These are phyloP conservation scores for Euura lappo DNA, from an alignment of 1,140 invertebrate genomes.

Conservation along the genomic window DNA sequence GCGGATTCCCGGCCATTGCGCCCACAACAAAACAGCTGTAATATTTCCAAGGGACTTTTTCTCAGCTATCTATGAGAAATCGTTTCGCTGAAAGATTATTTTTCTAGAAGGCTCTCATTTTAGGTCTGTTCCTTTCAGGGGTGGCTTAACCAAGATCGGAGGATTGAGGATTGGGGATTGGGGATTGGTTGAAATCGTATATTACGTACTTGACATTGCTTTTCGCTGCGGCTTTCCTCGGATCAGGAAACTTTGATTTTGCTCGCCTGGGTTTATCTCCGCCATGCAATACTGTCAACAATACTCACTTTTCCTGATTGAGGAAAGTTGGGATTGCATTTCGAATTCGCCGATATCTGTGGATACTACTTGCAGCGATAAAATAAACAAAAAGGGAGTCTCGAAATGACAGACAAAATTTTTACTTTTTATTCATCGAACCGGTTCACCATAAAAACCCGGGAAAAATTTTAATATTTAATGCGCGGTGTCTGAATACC, in stretches of 20 bases:
- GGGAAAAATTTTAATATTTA: background rate
- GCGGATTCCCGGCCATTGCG: background rate
- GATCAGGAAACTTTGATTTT: slow-evolving; percentile 9
- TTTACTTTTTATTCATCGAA: background rate
- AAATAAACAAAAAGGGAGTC: too few species aligned
- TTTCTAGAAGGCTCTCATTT: slow-evolving; percentile 39
- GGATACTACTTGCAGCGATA: too few species aligned
- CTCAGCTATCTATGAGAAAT: slow-evolving; percentile 41
- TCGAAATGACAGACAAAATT: background rate
- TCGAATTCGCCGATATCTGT: too few species aligned
- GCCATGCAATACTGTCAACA: too few species aligned
- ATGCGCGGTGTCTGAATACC: background rate
- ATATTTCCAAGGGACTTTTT: background rate
- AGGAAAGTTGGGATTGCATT: too few species aligned
- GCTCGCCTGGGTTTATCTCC: background rate
- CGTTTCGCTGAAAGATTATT: slow-evolving; percentile 44
- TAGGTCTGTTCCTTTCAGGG: slow-evolving; percentile 46
- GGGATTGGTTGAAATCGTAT: slow-evolving; percentile 38
- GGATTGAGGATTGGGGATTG: slow-evolving; percentile 16
- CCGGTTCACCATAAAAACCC: background rate
- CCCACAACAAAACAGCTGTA: slow-evolving; percentile 6
- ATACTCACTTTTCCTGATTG: too few species aligned
- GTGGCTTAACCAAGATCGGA: slow-evolving; percentile 36
- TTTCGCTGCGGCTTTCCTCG: background rate
- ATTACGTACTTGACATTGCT: slow-evolving; percentile 24